phyloP scores from a whole-genome alignment of 2,888 invertebrate species.

The Athalia rosae region DNA sequence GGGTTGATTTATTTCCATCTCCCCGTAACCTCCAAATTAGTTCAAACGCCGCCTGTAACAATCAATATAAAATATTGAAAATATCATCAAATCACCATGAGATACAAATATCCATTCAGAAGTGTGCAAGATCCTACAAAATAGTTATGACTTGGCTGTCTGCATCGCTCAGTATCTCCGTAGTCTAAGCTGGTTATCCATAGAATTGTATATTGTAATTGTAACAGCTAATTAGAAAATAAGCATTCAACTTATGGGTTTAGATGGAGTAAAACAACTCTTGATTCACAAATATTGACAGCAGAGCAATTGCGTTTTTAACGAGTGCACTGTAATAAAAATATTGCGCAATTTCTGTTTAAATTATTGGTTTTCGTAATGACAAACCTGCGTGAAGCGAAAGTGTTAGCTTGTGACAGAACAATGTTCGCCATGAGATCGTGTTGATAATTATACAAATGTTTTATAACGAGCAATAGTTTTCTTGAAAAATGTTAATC shows the following conservation, averaged over 20 bases:
- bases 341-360: neutral
- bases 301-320: too few relatives aligned
- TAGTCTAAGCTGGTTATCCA: too few relatives aligned
- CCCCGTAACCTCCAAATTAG: slow-evolving; percentile 48
- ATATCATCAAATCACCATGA: neutral
- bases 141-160: too few relatives aligned
- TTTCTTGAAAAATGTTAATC: slow-evolving; percentile 8
- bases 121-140: too few relatives aligned
- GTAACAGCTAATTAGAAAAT: too few relatives aligned
- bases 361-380: slow-evolving; percentile 2
- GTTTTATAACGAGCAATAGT: too few relatives aligned
- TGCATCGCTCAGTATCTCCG: too few relatives aligned
- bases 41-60: slow-evolving; percentile 39
- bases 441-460: neutral
- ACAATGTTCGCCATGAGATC: slow-evolving; percentile 9
- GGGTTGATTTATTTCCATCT: slow-evolving; percentile 62
- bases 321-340: neutral
- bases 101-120: too few relatives aligned
- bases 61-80: slow-evolving; percentile 5
- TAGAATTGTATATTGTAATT: too few relatives aligned
- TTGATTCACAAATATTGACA: too few relatives aligned
- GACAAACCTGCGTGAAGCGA: slow-evolving; percentile 14
- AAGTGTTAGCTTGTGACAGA: neutral
- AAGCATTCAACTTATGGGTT: too few relatives aligned
- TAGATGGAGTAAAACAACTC: too few relatives aligned